Evolutionary conservation across 2,113 vertebrate species (phyloP).

Genomic region (Cairina moschata): DNA sequence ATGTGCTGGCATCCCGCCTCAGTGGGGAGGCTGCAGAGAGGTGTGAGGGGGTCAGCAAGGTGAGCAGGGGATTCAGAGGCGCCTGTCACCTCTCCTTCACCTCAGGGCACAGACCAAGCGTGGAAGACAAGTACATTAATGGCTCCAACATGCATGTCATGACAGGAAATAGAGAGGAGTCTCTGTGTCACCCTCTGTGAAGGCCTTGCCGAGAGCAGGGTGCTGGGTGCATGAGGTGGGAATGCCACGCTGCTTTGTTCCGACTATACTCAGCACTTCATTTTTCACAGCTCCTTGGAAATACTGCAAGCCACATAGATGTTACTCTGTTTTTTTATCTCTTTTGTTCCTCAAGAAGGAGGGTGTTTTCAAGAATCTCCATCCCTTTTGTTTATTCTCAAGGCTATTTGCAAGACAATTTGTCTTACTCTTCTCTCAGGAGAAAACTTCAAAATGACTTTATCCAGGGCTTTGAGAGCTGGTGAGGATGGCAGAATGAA

Average conservation of each 20-base stretch:
- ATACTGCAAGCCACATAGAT: no score
- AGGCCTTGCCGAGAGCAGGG: background rate
- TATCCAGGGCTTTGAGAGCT: background rate
- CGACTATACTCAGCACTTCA: accelerated
- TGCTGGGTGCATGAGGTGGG: background rate
- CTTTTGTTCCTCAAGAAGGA: background rate
- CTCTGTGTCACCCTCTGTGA: accelerated
- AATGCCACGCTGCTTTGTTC: accelerated
- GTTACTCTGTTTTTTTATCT: background rate
- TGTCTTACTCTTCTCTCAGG: background rate
- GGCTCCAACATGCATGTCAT: accelerated
- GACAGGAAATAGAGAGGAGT: no score
- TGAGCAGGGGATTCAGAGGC: background rate
- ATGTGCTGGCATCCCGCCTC: background rate
- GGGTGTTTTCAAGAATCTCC: background rate
- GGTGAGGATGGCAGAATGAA: background rate
- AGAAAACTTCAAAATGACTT: background rate
- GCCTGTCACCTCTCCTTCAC: accelerated
- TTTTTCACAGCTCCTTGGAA: background rate
- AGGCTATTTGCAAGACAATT: background rate
- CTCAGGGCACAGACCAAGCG: background rate
- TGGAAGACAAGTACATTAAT: accelerated
- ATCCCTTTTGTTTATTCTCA: background rate
- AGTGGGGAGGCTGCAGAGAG: no score
- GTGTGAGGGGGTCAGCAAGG: no score